A percentile compares a stretch with the other conserved stretches of the same genome.
phyloP scores from a whole-genome alignment of 1,140 invertebrate species.

The Aphidius ervi region DNA sequence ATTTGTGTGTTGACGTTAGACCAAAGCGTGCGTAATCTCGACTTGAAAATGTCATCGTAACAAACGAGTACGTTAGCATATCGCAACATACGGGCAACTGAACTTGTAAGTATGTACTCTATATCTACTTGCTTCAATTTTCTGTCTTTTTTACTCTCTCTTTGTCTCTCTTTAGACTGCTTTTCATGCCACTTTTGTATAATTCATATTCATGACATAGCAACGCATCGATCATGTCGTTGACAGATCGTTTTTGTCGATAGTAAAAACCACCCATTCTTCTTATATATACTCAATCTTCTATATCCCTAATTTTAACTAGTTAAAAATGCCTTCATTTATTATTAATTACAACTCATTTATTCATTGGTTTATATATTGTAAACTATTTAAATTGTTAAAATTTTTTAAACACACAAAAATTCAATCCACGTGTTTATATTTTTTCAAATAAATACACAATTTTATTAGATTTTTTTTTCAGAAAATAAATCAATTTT shows the following conservation, averaged over 20 bases:
- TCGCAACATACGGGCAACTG: slow-evolving; percentile 11
- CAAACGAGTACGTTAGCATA: slow-evolving; percentile 25
- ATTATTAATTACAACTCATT: slow-evolving; percentile 23
- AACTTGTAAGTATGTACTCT: neutral
- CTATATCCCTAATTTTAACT: neutral
- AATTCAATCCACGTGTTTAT: no score
- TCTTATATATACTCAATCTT: no score
- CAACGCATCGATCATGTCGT: slow-evolving; percentile 22
- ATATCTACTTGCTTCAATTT: neutral
- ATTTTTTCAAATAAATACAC: no score
- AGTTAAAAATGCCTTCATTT: slow-evolving; percentile 21
- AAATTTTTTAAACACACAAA: neutral
- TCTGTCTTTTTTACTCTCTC: neutral
- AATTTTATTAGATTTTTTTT: no score
- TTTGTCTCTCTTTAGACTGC: neutral
- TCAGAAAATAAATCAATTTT: no score
- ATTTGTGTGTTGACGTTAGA: slow-evolving; percentile 4
- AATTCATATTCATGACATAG: slow-evolving; percentile 1
- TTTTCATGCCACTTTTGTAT: neutral
- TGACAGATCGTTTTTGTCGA: slow-evolving; percentile 21
- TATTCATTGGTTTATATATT: slow-evolving; percentile 18
- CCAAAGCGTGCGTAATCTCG: slow-evolving; percentile 24
- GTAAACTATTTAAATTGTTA: no score
- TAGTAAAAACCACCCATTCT: slow-evolving; percentile 3
- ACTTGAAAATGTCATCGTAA: slow-evolving; percentile 27